Evolutionary conservation across 2,797 vertebrate genomes (phyloP).

Genomic region (Chelmon rostratus): DNA sequence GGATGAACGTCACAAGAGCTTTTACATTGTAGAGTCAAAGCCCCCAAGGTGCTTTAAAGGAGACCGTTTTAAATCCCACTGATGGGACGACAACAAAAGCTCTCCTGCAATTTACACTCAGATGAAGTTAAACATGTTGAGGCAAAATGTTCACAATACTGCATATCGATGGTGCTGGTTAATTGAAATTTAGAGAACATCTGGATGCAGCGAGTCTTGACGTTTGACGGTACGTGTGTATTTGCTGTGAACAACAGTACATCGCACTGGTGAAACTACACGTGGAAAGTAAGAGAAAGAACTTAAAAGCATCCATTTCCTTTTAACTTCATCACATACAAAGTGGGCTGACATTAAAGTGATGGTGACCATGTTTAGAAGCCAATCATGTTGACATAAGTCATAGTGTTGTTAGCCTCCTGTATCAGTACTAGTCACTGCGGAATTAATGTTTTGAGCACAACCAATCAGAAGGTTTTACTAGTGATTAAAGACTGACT

Average conservation of each 20-base stretch:
- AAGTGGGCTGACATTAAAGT: conserved; percentile 3
- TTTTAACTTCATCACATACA: conserved; percentile 5
- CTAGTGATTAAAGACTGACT: conserved; percentile 6
- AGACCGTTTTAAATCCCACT: conserved; percentile 37
- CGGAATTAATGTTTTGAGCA: not conserved
- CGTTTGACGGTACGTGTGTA: not conserved
- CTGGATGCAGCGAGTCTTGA: conserved; percentile 8
- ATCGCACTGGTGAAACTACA: not conserved
- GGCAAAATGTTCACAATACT: conserved; percentile 48
- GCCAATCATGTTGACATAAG: conserved; percentile 14
- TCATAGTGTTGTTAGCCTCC: conserved; percentile 41
- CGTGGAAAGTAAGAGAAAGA: not conserved
- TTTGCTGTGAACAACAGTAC: not conserved
- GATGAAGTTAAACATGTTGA: conserved; percentile 24
- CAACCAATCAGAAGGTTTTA: conserved; percentile 20
- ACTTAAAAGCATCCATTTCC: conserved; percentile 9
- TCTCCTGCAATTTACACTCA: conserved; percentile 29
- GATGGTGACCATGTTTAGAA: conserved; percentile 18
- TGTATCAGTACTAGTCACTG: conserved; percentile 10
- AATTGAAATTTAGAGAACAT: conserved; percentile 36
- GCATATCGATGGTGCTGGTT: conserved; percentile 62
- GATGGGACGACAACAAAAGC: conserved; percentile 52
- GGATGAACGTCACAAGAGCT: conserved; percentile 43
- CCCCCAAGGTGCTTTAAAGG: conserved; percentile 43
- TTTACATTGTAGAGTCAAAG: conserved; percentile 46